Conservation (phyloP, 1,140 invertebrate genomes). For the Aphaenogaster rudis region DNA sequence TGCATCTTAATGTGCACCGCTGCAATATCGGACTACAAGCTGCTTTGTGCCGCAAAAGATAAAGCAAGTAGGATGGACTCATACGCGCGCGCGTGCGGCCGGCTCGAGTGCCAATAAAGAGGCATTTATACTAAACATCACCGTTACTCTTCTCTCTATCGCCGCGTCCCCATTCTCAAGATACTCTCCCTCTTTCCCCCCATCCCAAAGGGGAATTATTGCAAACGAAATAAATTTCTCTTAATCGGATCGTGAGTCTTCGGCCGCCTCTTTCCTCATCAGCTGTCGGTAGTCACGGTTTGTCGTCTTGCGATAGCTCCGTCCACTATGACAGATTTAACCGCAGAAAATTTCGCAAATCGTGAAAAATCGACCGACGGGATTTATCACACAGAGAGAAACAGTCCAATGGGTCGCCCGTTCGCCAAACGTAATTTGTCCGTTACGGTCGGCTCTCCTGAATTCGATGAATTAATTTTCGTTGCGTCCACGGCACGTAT, state of each 20-base stretch:
- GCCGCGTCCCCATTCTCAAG: slow-evolving; percentile 29
- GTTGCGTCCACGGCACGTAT: not conserved
- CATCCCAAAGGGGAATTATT: not conserved
- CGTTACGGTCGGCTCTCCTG: not conserved
- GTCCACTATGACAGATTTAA: not conserved
- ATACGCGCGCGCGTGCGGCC: not conserved
- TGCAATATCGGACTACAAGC: not conserved
- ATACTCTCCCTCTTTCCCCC: not conserved
- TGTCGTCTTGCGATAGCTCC: not conserved
- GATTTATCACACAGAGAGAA: not conserved
- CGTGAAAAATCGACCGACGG: not conserved
- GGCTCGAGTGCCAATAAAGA: slow-evolving; percentile 12
- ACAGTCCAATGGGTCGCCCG: not conserved
- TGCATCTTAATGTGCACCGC: slow-evolving; percentile 33
- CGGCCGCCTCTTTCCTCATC: not conserved
- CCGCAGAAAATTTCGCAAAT: not conserved
- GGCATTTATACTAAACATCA: slow-evolving; percentile 18
- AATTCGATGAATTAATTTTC: not conserved
- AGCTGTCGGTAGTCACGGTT: not conserved
- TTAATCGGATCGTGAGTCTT: slow-evolving; percentile 31
- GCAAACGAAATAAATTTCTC: slow-evolving; percentile 27
- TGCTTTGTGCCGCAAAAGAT: slow-evolving; percentile 13
- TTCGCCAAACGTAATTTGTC: not conserved
- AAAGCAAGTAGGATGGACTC: slow-evolving; percentile 22
- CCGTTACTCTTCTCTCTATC: slow-evolving; percentile 15